Percentiles rank a stretch among this genome's conserved stretches.
phyloP scores from a whole-genome alignment of 2,888 invertebrate species.

The Heliconius ismenius region DNA sequence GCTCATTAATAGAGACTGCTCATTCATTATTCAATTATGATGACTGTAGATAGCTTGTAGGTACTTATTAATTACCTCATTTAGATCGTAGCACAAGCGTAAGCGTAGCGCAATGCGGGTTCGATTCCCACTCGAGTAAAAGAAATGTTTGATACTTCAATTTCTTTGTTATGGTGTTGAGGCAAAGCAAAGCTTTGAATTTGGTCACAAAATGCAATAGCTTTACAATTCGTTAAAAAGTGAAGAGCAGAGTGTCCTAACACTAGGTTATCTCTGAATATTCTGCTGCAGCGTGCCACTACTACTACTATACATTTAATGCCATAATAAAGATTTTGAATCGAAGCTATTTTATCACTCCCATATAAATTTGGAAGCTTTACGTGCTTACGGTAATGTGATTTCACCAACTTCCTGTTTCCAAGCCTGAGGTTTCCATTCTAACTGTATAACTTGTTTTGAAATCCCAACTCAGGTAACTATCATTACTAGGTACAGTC shows the following conservation, averaged over 20 bases:
- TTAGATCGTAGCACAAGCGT: not conserved
- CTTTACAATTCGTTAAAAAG: no score
- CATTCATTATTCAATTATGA: conserved; percentile 16
- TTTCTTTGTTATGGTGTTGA: no score
- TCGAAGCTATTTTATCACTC: not conserved
- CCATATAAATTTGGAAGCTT: not conserved
- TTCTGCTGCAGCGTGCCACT: no score
- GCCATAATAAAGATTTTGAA: not conserved
- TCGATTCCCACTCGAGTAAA: no score
- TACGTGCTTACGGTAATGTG: not conserved
- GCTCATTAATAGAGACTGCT: conserved; percentile 4
- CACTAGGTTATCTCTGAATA: no score
- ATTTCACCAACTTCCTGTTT: conserved; percentile 1
- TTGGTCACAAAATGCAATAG: no score
- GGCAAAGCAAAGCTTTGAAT: no score
- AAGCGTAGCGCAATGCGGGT: no score
- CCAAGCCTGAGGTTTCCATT: conserved; percentile 9
- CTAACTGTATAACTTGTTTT: conserved; percentile 7
- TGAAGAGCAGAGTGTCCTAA: no score
- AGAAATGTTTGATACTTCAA: no score
- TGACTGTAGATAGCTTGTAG: not conserved
- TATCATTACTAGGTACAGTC: not conserved
- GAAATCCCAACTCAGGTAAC: not conserved
- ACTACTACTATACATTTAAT: not conserved
- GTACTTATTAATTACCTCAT: not conserved